Conservation (phyloP, 2,888 invertebrate genomes). For the Hyles lineata region DNA sequence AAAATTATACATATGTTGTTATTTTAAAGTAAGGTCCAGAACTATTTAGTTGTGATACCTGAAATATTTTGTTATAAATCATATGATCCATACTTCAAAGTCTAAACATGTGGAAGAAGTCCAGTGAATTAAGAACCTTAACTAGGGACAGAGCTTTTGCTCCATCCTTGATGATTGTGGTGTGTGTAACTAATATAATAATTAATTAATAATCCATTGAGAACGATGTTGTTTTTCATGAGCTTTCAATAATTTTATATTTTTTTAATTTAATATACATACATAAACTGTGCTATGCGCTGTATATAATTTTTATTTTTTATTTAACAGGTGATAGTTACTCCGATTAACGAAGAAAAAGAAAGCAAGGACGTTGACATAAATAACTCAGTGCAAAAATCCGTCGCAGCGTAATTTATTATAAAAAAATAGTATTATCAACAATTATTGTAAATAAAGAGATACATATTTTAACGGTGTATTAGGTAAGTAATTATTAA, state of each 20-base stretch:
- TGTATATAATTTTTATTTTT: slow-evolving; percentile 14
- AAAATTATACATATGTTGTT: too few species aligned
- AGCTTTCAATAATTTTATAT: not conserved
- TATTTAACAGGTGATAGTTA: slow-evolving; percentile 68
- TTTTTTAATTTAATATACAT: not conserved
- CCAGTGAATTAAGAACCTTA: too few species aligned
- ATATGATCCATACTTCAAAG: too few species aligned
- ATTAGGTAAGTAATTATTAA: slow-evolving; percentile 3
- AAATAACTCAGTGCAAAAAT: slow-evolving; percentile 62
- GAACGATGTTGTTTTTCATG: too few species aligned
- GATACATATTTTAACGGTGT: not conserved
- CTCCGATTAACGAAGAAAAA: slow-evolving; percentile 64
- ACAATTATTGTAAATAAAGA: slow-evolving; percentile 64
- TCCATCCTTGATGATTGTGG: too few species aligned
- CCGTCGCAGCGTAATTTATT: slow-evolving; percentile 63
- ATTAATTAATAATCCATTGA: too few species aligned
- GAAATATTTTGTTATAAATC: too few species aligned
- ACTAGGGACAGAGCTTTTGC: too few species aligned
- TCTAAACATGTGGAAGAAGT: too few species aligned
- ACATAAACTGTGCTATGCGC: not conserved
- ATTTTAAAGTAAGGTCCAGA: too few species aligned
- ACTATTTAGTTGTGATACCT: too few species aligned
- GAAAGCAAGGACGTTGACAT: slow-evolving; percentile 56
- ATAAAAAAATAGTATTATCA: slow-evolving; percentile 51
- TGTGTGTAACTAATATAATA: too few species aligned